Percentiles rank a stretch among this genome's conserved stretches.
Evolutionary conservation across 2,888 invertebrate species (phyloP).

Genomic region (Stramonita haemastoma): DNA sequence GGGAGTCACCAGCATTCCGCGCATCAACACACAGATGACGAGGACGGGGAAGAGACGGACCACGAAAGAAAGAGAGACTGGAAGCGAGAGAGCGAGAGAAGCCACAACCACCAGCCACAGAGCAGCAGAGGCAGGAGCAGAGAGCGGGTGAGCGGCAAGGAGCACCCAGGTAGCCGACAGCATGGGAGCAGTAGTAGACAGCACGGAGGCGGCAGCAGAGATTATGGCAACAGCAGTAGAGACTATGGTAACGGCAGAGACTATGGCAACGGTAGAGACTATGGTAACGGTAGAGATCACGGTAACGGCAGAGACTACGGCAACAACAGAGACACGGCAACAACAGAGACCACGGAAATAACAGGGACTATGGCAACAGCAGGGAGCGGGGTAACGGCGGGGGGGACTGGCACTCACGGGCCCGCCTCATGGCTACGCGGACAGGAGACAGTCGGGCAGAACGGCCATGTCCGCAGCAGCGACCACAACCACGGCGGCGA

Average conservation of each 20-base stretch:
- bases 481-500: background rate
- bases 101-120: background rate
- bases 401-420: background rate
- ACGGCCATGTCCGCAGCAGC: background rate
- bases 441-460: background rate
- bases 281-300: background rate
- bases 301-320: too few species aligned
- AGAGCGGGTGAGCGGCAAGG: background rate
- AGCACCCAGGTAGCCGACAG: background rate
- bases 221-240: background rate
- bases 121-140: background rate
- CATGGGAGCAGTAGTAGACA: background rate
- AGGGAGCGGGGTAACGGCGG: background rate
- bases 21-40: background rate
- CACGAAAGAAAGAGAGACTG: background rate
- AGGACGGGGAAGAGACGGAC: background rate
- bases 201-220: background rate
- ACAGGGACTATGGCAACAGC: too few species aligned
- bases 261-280: background rate
- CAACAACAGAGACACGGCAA: too few species aligned
- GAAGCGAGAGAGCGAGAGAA: conserved; percentile 1
- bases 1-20: background rate
- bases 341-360: too few species aligned
- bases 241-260: background rate
- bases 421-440: background rate